Evolutionary conservation across 2,113 vertebrate species (phyloP).

Genomic region (Plestiodon gilberti): DNA sequence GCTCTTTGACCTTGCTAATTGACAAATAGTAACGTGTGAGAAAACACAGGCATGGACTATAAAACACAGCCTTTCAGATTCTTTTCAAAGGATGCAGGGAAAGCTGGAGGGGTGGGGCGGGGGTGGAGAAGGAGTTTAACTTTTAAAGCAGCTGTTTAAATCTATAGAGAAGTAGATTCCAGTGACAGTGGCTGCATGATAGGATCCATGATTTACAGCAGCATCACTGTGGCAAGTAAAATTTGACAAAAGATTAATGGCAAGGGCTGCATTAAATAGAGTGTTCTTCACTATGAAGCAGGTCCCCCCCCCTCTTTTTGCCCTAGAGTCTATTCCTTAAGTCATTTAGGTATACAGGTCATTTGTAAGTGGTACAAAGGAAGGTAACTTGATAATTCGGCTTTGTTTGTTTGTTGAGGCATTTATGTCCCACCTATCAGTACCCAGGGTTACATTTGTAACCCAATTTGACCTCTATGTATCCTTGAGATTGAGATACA

Average conservation of each 20-base stretch:
- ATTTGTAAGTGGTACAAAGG: not conserved
- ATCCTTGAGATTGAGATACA: not conserved
- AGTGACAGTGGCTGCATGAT: slow-evolving; percentile 36
- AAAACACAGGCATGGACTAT: slow-evolving; percentile 57
- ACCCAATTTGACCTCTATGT: not conserved
- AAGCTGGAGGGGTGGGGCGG: not conserved
- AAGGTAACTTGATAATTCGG: not conserved
- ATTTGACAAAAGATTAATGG: slow-evolving; percentile 49
- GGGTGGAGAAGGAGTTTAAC: slow-evolving; percentile 20
- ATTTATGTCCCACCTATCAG: too few species aligned
- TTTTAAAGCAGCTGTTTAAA: slow-evolving; percentile 58
- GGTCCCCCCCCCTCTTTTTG: not conserved
- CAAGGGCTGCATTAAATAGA: slow-evolving; percentile 54
- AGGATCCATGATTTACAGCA: slow-evolving; percentile 62
- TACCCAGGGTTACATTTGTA: not conserved
- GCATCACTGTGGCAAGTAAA: slow-evolving; percentile 34
- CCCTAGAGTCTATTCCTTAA: slow-evolving; percentile 26
- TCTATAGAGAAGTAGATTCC: slow-evolving; percentile 44
- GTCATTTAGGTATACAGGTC: slow-evolving; percentile 23
- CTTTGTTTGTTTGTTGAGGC: too few species aligned
- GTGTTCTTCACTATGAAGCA: slow-evolving; percentile 40
- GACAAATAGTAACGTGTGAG: slow-evolving; percentile 65
- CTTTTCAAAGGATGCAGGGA: slow-evolving; percentile 33
- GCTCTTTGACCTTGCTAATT: slow-evolving; percentile 66
- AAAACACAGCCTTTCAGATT: slow-evolving; percentile 49